Evolutionary conservation across 2,888 invertebrate genomes (phyloP), one percentile per base, ranked within the genome.

Genomic region (Nasonia oneida): DNA sequence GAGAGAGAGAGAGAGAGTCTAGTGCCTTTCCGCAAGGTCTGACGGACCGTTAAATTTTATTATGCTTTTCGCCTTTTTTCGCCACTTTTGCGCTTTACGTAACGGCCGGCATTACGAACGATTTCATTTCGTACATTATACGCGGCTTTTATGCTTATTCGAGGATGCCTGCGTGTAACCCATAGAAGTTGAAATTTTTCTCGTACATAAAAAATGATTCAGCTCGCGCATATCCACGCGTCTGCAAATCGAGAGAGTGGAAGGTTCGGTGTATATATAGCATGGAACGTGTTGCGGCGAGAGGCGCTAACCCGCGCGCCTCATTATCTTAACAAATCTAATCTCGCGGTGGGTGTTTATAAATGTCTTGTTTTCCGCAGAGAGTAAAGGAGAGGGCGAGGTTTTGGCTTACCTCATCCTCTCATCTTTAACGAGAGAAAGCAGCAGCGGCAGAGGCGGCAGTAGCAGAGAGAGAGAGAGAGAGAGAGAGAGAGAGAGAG

Each of bases 311-410:
- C 90, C 90, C 89, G 88, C 88, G 90, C 88, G 89, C 89, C 90
- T 91, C 92, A 93, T 93, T 93, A 93, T 93, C 93, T 92, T 92
- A 93, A 93, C 93, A 92, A 93, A 93, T 93, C 93, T 93, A 93
- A 93, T 93, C 92, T 93, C 90, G 90, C 90, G 90, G 91, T 92
- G 91, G 92, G 90, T 92, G 92, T 93, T 93, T 93, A 93, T 92
- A 93, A 93, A 93, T 93, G 93, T 93, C 92, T 93, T 93, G 92
- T 92, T 93, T 93, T 92, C 91, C 90, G 87, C 89, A 87, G 89
- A 81, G 82, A 85, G 85, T 29, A 77, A 87, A 86, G 86, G 73
- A 18, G 73, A 71, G 47, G 67, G 64, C 73, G 53, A 86, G 71
- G 75, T 74, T 84, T 79, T 83, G 80, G 76, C 79, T 87, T 79